Evolutionary conservation across 2,888 invertebrate species (phyloP).

Genomic region (Linyphia triangularis): DNA sequence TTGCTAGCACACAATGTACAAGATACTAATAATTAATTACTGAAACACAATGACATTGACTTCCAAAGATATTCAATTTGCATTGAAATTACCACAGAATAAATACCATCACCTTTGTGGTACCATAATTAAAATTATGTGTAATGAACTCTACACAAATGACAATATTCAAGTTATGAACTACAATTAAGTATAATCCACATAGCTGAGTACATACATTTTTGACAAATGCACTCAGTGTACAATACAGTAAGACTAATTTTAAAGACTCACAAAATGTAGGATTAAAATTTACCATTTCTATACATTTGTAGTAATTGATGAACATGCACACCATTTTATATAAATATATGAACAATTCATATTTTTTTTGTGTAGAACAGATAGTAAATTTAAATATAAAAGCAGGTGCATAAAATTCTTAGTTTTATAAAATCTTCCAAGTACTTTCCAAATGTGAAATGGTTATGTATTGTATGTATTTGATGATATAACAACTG

Average conservation of each 20-base stretch:
- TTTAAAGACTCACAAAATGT: not conserved
- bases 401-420: not conserved
- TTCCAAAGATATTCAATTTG: constrained; percentile 33
- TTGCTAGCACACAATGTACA: constrained; percentile 64
- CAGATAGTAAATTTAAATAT: not conserved
- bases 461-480: not conserved
- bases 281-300: constrained; percentile 7
- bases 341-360: constrained; percentile 32
- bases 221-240: not conserved
- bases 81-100: constrained; percentile 39
- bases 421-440: not conserved
- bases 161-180: constrained; percentile 52
- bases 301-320: constrained; percentile 46
- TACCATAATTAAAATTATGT: constrained; percentile 53
- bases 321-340: constrained; percentile 32
- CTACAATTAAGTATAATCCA: constrained; percentile 67
- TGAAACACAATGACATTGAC: constrained; percentile 54
- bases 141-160: constrained; percentile 66
- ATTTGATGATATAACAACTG: not conserved
- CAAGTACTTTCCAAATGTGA: not conserved
- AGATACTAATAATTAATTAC: constrained; percentile 58
- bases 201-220: constrained; percentile 20
- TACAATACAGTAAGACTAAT: not conserved
- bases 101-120: constrained; percentile 58
- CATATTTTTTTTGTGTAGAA: not conserved